A percentile compares a stretch with the other conserved stretches of the same genome.
phyloP scores from a whole-genome alignment of 2,113 vertebrate genomes.

The Xenopus laevis region DNA sequence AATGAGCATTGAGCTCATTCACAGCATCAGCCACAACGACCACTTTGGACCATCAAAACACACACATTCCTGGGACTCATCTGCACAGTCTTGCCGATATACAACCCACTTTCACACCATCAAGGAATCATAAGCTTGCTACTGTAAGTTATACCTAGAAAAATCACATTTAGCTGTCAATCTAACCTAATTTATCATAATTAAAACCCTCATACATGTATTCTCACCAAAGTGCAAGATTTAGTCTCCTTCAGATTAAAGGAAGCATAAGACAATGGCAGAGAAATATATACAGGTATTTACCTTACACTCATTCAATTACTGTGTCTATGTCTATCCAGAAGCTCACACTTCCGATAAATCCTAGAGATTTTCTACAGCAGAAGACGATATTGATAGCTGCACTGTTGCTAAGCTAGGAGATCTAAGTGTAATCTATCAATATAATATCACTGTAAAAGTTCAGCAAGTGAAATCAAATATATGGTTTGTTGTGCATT shows the following conservation, averaged over 20 bases:
- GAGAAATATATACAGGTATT: constrained; percentile 34
- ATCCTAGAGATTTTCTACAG: constrained; percentile 55
- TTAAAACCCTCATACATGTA: no score
- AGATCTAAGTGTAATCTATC: constrained; percentile 67
- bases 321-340: constrained; percentile 61
- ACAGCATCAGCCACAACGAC: no score
- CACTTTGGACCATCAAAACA: no score
- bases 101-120: no score
- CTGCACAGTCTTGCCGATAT: no score
- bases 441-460: constrained; percentile 69
- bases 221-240: no score
- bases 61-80: no score
- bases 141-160: no score
- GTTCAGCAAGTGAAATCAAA: constrained; percentile 65
- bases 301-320: constrained; percentile 57
- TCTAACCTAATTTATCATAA: neutral
- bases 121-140: no score
- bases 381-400: constrained; percentile 55
- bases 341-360: constrained; percentile 67
- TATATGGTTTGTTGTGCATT: constrained; percentile 63
- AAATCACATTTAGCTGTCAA: no score
- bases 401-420: constrained; percentile 62
- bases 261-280: constrained; percentile 38
- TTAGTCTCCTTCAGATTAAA: neutral
- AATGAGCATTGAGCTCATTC: no score